Evolutionary conservation across 1,140 invertebrate species (phyloP), one percentile per base, ranked within the genome.

Genomic region (Chironomus tepperi): DNA sequence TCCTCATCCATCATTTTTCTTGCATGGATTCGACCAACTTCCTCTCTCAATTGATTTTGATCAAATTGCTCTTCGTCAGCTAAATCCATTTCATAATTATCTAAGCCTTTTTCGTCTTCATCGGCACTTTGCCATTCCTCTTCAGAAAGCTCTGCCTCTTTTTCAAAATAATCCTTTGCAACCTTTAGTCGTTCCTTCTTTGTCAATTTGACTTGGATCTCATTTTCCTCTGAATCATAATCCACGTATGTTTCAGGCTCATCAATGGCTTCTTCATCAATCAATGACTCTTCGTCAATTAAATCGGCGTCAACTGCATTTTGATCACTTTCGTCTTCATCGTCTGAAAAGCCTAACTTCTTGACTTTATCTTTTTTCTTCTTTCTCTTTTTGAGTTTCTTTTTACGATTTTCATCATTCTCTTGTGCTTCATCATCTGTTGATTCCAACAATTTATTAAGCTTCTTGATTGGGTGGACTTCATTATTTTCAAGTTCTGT

Each of bases 91-190:
- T 93, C 91, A 73, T 91, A 84, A 67, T 84, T 82, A 79, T 93
- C 88, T 77, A 91, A 80, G 73, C 84, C 88, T 73, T 85, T 86
- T 79, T 93, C 91, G 78, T 93, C 89, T 80, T 93, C 91, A 78
- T 91, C 90, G 0, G 85, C 90, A 73, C 89, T 90, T 9, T 86
- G 89, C 84, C 86, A 89, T 74, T 93, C 91, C 1, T 89, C 91
- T 79, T 92, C 93, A 6, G 91, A 93, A 0, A 95, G 81, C 79
- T 94, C 93, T 0, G 93, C 93, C 83, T 95, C 93, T n/a, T 88
- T 85, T 73, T 95, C 93, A 9, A 94, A 79, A 84, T 93, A 95
- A 57, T 89, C 88, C 73, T 82, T 81, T 0, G 85, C 82, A 21
- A 84, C 83, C 67, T 85, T 80, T 75, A 83, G 82, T 12, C 84